phyloP scores from a whole-genome alignment of 2,113 vertebrate species.

The Cynocephalus volans region DNA sequence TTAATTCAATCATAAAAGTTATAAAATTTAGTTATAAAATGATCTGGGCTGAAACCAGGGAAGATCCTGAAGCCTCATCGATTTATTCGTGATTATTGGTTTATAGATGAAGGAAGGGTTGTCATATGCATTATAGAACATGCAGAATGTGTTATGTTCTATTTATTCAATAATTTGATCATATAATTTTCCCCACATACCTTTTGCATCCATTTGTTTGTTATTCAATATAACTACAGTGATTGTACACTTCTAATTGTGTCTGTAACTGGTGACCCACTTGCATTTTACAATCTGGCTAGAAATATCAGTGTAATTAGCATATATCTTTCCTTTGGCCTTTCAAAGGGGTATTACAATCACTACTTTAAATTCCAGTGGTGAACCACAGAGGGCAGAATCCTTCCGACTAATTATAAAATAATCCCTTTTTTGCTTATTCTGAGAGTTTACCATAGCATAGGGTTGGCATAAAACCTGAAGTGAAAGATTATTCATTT shows the following conservation, averaged over 20 bases:
- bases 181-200: not conserved
- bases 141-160: not conserved
- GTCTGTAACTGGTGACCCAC: slow-evolving; percentile 59
- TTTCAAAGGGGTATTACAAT: slow-evolving; percentile 79
- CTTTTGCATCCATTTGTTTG: not conserved
- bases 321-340: slow-evolving; percentile 70
- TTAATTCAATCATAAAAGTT: slow-evolving; percentile 31
- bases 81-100: not conserved
- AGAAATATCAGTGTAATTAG: slow-evolving; percentile 79
- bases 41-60: not conserved
- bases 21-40: not conserved
- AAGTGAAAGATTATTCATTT: slow-evolving; percentile 41
- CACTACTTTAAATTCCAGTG: slow-evolving; percentile 80
- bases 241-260: not conserved
- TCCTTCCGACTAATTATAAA: slow-evolving; percentile 80
- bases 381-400: slow-evolving; percentile 74
- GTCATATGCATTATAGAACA: not conserved
- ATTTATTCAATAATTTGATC: slow-evolving; percentile 18
- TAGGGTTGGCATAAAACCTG: not conserved
- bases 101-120: not conserved
- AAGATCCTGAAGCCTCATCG: not conserved
- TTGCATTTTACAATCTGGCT: slow-evolving; percentile 58
- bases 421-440: slow-evolving; percentile 63
- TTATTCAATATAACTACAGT: not conserved
- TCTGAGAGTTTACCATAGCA: slow-evolving; percentile 53